Base-by-base conservation (phyloP, 2,888 invertebrate genomes). In the Bursaphelenchus okinawaensis region DNA sequence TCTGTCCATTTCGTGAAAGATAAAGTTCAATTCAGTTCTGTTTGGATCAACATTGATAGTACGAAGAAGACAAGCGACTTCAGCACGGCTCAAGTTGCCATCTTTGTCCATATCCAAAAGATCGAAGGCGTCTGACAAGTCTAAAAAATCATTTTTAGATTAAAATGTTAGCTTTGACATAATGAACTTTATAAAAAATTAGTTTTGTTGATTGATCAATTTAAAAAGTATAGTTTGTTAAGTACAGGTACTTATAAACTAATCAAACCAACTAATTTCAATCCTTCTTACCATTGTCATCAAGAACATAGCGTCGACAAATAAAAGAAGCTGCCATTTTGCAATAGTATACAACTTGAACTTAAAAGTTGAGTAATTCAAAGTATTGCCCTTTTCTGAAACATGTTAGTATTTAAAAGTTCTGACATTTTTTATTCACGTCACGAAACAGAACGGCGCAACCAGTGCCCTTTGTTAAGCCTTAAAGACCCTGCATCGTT, bases 51-150 rank as follows among this genome's bases (percentile, higher is more conserved):
- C 76, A 40, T 80, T 77, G 50, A 78, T 76, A 0, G 78, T 77
- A 29, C 79, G 63, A 12, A 80, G 68, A 54, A 80, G 74, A 54
- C 79, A 80, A 16, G 80, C 78, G 31, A 80, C 77, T 62, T 80
- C 80, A 9, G 68, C 70, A 28, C 80, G 68, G 52, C 75, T 77
- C 40, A 80, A 66, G 54, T 73, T 65, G 8, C 80, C 80, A 67
- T 80, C 80, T 64, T 76, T 78, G 71, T 80, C 80, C 59, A 80
- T 71, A 57, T 80, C 80, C 28, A 80, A 71, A 57, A 81, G 68
- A 68, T 80, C 80, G 69, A 80, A 80, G 20, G 78, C 76, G 68
- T 81, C 76, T 22, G 80, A 73, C 28, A 80, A 71, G 63, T 81
- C 80, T 80, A 71, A 63, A 76, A 71, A 26, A 55, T 50, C 16